A percentile compares a stretch with the other conserved stretches of the same genome.
Conservation (phyloP, 1,140 invertebrate species). For the Drosophila equinoxialis region DNA sequence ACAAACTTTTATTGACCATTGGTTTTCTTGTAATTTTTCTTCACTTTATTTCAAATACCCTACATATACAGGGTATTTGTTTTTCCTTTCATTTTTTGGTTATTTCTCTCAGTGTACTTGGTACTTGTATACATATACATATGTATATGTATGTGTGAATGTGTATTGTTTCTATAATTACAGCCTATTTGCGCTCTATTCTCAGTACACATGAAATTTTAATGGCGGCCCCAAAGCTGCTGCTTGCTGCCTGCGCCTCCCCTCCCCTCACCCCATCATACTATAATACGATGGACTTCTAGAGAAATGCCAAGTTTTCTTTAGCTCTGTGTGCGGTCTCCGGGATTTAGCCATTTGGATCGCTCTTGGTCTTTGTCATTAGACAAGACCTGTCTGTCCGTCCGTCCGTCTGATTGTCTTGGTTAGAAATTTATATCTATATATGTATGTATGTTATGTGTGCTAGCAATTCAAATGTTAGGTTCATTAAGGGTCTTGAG, state of each 20-base stretch:
- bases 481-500: slow-evolving; percentile 5
- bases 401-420: neutral
- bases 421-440: neutral
- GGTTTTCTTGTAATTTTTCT: too few species aligned
- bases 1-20: too few species aligned
- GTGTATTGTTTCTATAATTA: slow-evolving; percentile 67
- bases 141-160: slow-evolving; percentile 4
- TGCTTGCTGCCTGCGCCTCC: slow-evolving; percentile 1
- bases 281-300: neutral
- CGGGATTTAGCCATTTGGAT: slow-evolving; percentile 7
- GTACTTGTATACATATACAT: neutral
- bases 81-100: neutral
- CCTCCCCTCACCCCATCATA: neutral
- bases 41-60: neutral
- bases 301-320: slow-evolving; percentile 11
- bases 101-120: slow-evolving; percentile 5
- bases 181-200: slow-evolving; percentile 66
- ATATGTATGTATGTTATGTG: neutral
- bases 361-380: slow-evolving; percentile 4
- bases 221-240: slow-evolving; percentile 36
- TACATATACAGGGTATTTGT: neutral
- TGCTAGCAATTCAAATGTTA: neutral
- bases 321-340: slow-evolving; percentile 6
- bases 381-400: slow-evolving; percentile 6
- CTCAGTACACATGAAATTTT: slow-evolving; percentile 65